Evolutionary conservation across 2,888 invertebrate species (phyloP).

Genomic region (Arge pagana): DNA sequence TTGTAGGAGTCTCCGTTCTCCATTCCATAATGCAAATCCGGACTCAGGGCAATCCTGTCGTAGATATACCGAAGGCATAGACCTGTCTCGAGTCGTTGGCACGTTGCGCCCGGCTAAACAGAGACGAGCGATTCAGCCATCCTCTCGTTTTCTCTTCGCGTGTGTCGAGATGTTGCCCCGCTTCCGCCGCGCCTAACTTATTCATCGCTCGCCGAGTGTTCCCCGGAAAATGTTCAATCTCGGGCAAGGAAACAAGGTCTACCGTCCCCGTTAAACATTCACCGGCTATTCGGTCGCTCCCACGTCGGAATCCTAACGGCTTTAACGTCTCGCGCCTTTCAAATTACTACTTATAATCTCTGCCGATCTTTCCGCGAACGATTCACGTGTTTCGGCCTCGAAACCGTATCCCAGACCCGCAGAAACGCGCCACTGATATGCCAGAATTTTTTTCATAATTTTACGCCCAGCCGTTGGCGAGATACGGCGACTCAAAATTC

Average conservation of each 20-base stretch:
- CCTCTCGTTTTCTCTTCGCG: too few species aligned
- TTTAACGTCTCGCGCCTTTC: background rate
- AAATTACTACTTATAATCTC: too few species aligned
- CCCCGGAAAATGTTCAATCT: constrained; percentile 47
- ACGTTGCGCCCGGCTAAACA: background rate
- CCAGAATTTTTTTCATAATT: too few species aligned
- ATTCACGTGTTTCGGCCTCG: too few species aligned
- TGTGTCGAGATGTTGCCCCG: constrained; percentile 9
- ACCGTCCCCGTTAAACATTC: constrained; percentile 49
- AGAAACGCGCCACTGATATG: too few species aligned
- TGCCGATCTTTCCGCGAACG: too few species aligned
- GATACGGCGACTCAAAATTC: too few species aligned
- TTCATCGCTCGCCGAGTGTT: constrained; percentile 7
- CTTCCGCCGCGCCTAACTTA: constrained; percentile 5
- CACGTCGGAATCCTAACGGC: background rate
- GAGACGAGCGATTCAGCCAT: background rate
- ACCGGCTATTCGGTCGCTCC: background rate
- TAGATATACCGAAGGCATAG: background rate
- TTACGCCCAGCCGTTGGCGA: too few species aligned
- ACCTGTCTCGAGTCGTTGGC: constrained; percentile 9
- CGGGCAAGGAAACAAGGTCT: constrained; percentile 57
- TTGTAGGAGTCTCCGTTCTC: constrained; percentile 34
- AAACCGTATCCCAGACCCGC: too few species aligned
- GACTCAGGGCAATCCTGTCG: background rate
- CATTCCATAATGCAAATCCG: constrained; percentile 5